Percentiles rank a stretch among this genome's conserved stretches.
These are phyloP conservation scores for Trissoscelio sp. DNA, from an alignment of 2,888 invertebrate species.

Conservation along the genomic window DNA sequence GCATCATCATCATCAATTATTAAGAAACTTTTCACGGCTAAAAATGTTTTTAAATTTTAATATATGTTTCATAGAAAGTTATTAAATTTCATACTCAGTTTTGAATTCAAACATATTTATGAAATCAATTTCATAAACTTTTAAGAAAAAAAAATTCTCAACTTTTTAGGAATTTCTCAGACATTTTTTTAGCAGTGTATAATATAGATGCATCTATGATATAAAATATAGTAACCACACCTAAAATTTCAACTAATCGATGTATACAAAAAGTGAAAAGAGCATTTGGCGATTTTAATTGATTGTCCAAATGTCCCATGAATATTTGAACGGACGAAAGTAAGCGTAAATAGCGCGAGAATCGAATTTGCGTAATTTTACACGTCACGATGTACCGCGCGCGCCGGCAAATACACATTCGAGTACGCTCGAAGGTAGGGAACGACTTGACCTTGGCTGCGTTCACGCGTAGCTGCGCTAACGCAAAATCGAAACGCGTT, in stretches of 20 bases:
- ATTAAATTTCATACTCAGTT: too few species aligned
- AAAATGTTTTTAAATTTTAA: too few species aligned
- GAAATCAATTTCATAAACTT: too few species aligned
- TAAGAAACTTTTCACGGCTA: too few species aligned
- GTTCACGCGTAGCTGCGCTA: constrained; percentile 84
- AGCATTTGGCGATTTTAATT: constrained; percentile 3
- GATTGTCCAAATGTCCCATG: constrained; percentile 7
- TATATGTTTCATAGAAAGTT: too few species aligned
- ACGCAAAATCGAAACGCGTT: constrained; percentile 84
- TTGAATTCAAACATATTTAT: too few species aligned
- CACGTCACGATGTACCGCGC: constrained; percentile 28
- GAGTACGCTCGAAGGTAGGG: constrained; percentile 79
- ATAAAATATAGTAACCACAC: background rate
- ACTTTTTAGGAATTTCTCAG: too few species aligned
- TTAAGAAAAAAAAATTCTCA: too few species aligned
- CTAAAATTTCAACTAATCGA: background rate
- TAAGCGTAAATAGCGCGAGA: constrained; percentile 24
- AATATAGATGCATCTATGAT: too few species aligned
- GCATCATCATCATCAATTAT: too few species aligned
- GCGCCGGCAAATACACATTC: constrained; percentile 63
- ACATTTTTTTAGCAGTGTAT: too few species aligned
- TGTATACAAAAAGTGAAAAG: too few species aligned
- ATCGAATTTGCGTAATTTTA: constrained; percentile 61
- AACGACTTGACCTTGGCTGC: constrained; percentile 84
- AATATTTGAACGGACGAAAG: constrained; percentile 41